Percentiles rank a stretch among this genome's conserved stretches.
These are phyloP conservation scores for Apodemus agrarius DNA, from an alignment of 2,797 vertebrate genomes.

Conservation along the genomic window DNA sequence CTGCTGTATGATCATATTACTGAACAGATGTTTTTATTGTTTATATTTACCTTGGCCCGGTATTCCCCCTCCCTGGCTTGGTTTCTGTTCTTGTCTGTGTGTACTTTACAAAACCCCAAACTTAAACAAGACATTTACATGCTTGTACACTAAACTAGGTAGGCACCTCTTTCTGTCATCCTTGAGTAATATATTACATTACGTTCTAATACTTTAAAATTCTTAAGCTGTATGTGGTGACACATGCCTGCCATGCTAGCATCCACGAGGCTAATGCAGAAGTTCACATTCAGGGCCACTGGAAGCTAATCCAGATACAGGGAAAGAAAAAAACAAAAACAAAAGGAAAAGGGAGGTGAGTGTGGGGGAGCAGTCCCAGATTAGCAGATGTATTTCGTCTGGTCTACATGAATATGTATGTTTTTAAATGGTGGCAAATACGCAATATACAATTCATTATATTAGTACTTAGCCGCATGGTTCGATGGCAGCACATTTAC, in stretches of 20 bases:
- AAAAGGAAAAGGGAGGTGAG: neutral
- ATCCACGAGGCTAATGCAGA: neutral
- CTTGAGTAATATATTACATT: neutral
- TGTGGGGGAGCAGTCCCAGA: too few species aligned
- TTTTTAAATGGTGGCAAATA: neutral
- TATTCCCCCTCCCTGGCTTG: neutral
- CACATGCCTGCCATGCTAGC: neutral
- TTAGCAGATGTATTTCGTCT: neutral
- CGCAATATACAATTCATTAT: neutral
- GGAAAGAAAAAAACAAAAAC: neutral
- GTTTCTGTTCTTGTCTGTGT: neutral
- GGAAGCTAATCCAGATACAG: neutral
- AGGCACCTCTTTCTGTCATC: conserved; percentile 24
- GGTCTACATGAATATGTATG: neutral
- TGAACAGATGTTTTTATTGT: neutral
- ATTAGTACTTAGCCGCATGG: neutral
- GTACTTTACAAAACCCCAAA: conserved; percentile 20
- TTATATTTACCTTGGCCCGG: neutral
- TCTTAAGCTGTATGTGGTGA: neutral
- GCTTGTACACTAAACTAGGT: neutral
- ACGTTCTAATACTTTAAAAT: conserved; percentile 37
- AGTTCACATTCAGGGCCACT: neutral
- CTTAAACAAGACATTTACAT: conserved; percentile 30
- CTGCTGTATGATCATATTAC: conserved; percentile 36
- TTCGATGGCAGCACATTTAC: neutral